Conservation (phyloP, 2,888 invertebrate species). For the Dryobotodes eremita region DNA sequence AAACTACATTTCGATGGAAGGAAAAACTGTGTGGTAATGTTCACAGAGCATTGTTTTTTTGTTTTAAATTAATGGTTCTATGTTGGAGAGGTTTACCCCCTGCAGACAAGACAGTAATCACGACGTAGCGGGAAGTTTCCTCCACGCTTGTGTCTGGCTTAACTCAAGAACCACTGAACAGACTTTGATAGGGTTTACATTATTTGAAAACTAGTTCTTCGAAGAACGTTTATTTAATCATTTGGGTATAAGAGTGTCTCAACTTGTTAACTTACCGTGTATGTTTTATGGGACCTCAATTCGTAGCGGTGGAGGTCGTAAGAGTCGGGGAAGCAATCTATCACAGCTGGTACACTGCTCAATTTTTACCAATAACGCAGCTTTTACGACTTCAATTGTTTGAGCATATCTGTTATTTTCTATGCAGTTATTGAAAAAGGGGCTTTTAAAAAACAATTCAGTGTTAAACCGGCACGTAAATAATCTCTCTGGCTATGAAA, state of each 20-base stretch:
- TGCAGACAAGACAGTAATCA: constrained; percentile 51
- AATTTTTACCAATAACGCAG: constrained; percentile 49
- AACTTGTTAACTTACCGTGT: constrained; percentile 52
- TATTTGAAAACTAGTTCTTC: constrained; percentile 61
- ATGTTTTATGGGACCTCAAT: constrained; percentile 50
- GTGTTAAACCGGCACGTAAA: constrained; percentile 12
- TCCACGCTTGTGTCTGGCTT: constrained; percentile 55
- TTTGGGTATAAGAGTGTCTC: constrained; percentile 50
- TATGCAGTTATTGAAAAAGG: constrained; percentile 13
- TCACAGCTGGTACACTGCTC: constrained; percentile 44
- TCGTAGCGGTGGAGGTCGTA: constrained; percentile 7
- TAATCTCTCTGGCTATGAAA: constrained; percentile 37
- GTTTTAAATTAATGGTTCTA: constrained; percentile 51
- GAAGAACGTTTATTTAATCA: constrained; percentile 58
- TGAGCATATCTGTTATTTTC: constrained; percentile 2
- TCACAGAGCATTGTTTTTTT: constrained; percentile 50
- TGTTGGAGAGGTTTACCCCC: constrained; percentile 20
- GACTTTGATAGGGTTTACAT: constrained; percentile 55
- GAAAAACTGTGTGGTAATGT: constrained; percentile 47
- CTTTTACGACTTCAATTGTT: constrained; percentile 21
- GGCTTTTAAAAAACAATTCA: constrained; percentile 2
- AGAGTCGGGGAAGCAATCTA: constrained; percentile 24
- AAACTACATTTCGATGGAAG: constrained; percentile 65
- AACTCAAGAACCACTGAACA: constrained; percentile 55
- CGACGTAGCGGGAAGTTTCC: constrained; percentile 58